These are phyloP conservation scores for Sarcophaga rosellei DNA, from an alignment of 2,888 invertebrate species.

Conservation along the genomic window DNA sequence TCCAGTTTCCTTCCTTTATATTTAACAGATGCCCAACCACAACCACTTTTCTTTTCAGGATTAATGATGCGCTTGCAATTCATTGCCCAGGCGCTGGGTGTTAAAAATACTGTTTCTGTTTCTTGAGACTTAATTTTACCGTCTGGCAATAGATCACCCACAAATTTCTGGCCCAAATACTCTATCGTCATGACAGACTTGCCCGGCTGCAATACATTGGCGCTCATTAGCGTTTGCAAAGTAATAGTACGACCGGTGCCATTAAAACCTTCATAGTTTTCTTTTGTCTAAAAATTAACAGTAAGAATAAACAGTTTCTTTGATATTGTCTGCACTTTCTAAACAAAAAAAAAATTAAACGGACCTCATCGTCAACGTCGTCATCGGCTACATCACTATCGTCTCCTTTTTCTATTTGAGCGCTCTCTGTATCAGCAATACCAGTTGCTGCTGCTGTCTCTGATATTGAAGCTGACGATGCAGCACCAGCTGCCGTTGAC, in stretches of 20 bases:
- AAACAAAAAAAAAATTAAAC: constrained; percentile 9
- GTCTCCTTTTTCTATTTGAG: constrained; percentile 80
- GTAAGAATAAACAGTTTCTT: background rate
- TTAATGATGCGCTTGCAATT: constrained; percentile 95
- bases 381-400: constrained; percentile 83
- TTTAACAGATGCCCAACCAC: constrained; percentile 96
- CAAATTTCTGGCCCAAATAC: constrained; percentile 95
- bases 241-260: constrained; percentile 87
- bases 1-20: constrained; percentile 94
- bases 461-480: constrained; percentile 15
- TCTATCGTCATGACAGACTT: constrained; percentile 93
- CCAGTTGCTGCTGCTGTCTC: constrained; percentile 49
- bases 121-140: constrained; percentile 95
- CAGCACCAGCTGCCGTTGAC: constrained; percentile 52
- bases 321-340: background rate
- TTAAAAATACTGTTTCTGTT: constrained; percentile 92
- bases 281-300: constrained; percentile 73
- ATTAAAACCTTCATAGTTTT: constrained; percentile 80
- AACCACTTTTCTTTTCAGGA: constrained; percentile 94
- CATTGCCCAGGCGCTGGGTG: constrained; percentile 96
- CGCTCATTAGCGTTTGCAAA: constrained; percentile 91
- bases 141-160: constrained; percentile 91
- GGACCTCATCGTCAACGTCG: constrained; percentile 83
- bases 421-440: constrained; percentile 67
- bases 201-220: constrained; percentile 92